Conservation (phyloP, 2,888 invertebrate genomes). For the Endomychus coccineus region DNA sequence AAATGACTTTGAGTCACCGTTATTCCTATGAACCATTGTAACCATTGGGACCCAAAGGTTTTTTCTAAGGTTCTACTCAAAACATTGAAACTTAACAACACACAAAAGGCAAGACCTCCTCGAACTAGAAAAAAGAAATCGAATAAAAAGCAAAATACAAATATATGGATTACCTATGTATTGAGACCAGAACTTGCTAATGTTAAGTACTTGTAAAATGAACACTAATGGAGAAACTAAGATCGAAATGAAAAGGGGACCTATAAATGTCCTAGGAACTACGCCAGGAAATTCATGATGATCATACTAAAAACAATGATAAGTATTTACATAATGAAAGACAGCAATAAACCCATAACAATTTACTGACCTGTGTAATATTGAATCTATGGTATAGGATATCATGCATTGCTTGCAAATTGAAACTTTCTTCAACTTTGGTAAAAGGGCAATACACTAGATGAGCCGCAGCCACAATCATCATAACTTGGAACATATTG, state of each 20-base stretch:
- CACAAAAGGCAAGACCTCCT: conserved; percentile 65
- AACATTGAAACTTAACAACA: conserved; percentile 66
- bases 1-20: conserved; percentile 95
- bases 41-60: conserved; percentile 69
- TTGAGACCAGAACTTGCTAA: conserved; percentile 82
- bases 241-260: conserved; percentile 74
- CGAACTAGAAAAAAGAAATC: conserved; percentile 61
- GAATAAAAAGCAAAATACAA: conserved; percentile 24
- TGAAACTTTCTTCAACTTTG: conserved; percentile 99
- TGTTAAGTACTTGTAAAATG: conserved; percentile 56
- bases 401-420: conserved; percentile 97
- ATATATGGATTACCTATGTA: conserved; percentile 63
- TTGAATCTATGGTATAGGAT: conserved; percentile 81
- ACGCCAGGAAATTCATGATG: conserved; percentile 97
- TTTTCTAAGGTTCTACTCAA: conserved; percentile 67
- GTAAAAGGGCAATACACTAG: conserved; percentile 88
- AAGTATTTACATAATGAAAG: conserved; percentile 1
- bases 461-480: conserved; percentile 70
- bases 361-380: conserved; percentile 64
- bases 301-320: conserved; percentile 75
- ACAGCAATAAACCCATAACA: neutral
- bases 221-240: conserved; percentile 70
- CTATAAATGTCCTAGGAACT: conserved; percentile 93
- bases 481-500: conserved; percentile 64
- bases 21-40: conserved; percentile 75